A percentile compares a stretch with the other conserved stretches of the same genome.
Evolutionary conservation across 2,113 vertebrate genomes (phyloP).

Genomic region (Macrotus californicus): DNA sequence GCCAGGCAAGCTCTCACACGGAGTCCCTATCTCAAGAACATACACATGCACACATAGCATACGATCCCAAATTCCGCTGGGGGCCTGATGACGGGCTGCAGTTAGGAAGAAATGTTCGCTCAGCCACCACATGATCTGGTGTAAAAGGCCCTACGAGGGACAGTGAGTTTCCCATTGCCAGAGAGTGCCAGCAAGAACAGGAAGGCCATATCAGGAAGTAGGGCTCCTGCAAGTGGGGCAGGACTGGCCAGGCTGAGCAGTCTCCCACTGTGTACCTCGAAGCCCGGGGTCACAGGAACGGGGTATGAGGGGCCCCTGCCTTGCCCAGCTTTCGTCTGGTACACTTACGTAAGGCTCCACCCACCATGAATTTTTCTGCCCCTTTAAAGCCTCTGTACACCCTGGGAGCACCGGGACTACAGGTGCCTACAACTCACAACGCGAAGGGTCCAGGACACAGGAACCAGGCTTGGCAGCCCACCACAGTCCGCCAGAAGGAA

Average conservation of each 20-base stretch:
- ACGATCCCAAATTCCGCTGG: background rate
- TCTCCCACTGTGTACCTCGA: background rate
- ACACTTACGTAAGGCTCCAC: background rate
- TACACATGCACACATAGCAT: background rate
- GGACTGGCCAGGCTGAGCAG: too few relatives aligned
- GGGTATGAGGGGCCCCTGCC: background rate
- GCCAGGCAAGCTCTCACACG: background rate
- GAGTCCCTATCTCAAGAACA: background rate
- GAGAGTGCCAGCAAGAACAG: background rate
- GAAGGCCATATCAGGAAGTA: background rate
- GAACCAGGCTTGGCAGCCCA: background rate
- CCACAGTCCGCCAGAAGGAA: background rate
- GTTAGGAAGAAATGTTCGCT: background rate
- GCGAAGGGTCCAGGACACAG: background rate
- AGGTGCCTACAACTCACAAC: background rate
- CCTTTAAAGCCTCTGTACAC: background rate
- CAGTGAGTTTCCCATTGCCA: background rate
- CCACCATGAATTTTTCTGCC: background rate
- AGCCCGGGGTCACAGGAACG: background rate
- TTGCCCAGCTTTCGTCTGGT: background rate
- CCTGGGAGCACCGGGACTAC: background rate
- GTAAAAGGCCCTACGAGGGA: background rate
- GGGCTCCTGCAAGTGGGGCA: background rate
- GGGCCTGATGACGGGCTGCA: background rate
- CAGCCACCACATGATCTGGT: background rate